Evolutionary conservation across 2,113 vertebrate genomes (phyloP).

Genomic region (Oncorhynchus tshawytscha): DNA sequence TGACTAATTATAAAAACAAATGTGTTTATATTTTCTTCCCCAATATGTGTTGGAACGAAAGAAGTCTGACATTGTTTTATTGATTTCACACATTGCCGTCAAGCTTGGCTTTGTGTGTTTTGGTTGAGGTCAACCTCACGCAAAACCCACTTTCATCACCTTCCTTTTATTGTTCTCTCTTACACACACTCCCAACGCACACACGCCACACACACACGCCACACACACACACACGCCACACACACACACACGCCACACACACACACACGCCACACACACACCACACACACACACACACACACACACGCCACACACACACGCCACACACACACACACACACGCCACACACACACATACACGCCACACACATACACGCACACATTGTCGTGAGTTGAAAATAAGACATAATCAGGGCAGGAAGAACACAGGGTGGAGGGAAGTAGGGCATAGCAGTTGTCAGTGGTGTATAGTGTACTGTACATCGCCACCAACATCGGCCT

Average conservation of each 20-base stretch:
- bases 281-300: too few species aligned
- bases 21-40: too few species aligned
- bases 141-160: neutral
- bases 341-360: constrained; percentile 1
- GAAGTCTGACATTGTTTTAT: too few species aligned
- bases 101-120: neutral
- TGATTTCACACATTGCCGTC: too few species aligned
- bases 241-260: neutral
- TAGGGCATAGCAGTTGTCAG: constrained; percentile 47
- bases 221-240: constrained; percentile 1
- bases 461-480: constrained; percentile 12
- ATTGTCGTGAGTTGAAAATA: constrained; percentile 40
- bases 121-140: neutral
- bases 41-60: too few species aligned
- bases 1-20: too few species aligned
- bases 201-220: constrained; percentile 4
- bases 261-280: constrained; percentile 9
- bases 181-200: neutral
- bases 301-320: too few species aligned
- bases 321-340: neutral
- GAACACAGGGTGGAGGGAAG: constrained; percentile 38
- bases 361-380: constrained; percentile 14
- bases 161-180: neutral
- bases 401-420: constrained; percentile 61
- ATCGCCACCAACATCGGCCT: constrained; percentile 6